Base-by-base conservation (phyloP, 2,113 vertebrate species). In the Hypanus sabinus region DNA sequence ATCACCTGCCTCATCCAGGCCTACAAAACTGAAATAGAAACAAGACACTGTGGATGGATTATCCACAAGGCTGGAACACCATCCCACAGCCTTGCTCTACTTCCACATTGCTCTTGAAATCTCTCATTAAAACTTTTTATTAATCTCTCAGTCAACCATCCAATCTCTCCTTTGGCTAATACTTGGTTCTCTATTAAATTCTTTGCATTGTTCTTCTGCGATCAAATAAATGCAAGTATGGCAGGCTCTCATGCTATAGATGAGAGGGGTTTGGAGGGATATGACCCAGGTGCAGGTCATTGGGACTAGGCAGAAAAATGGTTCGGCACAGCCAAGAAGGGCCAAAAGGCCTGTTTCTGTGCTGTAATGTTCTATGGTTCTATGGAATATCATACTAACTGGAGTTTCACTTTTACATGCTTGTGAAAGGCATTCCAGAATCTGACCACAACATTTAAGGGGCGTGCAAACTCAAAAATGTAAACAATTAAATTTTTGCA, bases 401-500 rank as follows among this genome's bases (percentile, higher is more conserved):
- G 60, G 57, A 88, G 30, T 33, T 88, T 57, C 57, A 88, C 85
- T 88, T 88, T 88, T 60, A 65, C 60, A 8, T 20, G 60, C 30
- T 65, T 65, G 30, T 88, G 30, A 65, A 65, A 33, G 36, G 14
- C 60, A 88, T 88, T 88, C 60, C 30, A 33, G 85, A 88, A 88
- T 65, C 85, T 88, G 85, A 88, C 60, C 60, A 88, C 85, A 62
- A 88, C 85, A 20, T 87, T 60, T 60, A 60, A 87, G 55, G 83
- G 27, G 27, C 55, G 57, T 24, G 46, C 38, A 60, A 2, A 62
- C 60, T 71, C 70, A 62, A 87, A 87, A 62, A 88, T 88, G 27
- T 65, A 88, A 88, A 79, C 30, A 12, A 33, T 36, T 11, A 33
- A 0, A 14, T 65, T 62, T 87, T 87, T 88, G 85, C 60, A 88